Conservation (phyloP, 2,113 vertebrate species). For the Campylorhamphus procurvoides region DNA sequence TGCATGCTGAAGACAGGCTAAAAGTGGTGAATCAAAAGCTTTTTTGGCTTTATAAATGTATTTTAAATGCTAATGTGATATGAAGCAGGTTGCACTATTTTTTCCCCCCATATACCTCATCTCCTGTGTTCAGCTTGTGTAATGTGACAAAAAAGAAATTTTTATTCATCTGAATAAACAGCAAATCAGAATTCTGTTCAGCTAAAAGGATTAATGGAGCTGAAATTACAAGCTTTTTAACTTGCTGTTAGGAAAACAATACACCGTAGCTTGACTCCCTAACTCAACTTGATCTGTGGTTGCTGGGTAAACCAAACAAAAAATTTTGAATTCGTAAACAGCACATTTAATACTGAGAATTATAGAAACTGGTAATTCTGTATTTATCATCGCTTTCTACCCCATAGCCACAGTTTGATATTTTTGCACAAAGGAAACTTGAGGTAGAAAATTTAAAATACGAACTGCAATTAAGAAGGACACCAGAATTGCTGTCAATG, state of each 20-base stretch:
- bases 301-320: slow-evolving; percentile 4
- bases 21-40: neutral
- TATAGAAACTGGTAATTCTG: neutral
- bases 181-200: neutral
- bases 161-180: slow-evolving; percentile 20
- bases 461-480: neutral
- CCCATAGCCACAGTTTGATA: neutral
- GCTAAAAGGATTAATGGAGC: neutral
- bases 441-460: neutral
- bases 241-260: slow-evolving; percentile 26
- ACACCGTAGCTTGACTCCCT: neutral
- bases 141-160: neutral
- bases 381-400: neutral
- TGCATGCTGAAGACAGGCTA: neutral
- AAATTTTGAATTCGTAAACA: neutral
- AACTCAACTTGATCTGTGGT: neutral
- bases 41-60: neutral
- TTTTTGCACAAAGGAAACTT: neutral
- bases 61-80: neutral
- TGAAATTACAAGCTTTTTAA: slow-evolving; percentile 7
- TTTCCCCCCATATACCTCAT: neutral
- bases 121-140: neutral
- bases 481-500: neutral
- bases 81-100: neutral
- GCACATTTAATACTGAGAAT: neutral